Evolutionary conservation across 2,113 vertebrate species (phyloP), one percentile per base, ranked within the genome.

Genomic region (Corythornis madagascariensis): DNA sequence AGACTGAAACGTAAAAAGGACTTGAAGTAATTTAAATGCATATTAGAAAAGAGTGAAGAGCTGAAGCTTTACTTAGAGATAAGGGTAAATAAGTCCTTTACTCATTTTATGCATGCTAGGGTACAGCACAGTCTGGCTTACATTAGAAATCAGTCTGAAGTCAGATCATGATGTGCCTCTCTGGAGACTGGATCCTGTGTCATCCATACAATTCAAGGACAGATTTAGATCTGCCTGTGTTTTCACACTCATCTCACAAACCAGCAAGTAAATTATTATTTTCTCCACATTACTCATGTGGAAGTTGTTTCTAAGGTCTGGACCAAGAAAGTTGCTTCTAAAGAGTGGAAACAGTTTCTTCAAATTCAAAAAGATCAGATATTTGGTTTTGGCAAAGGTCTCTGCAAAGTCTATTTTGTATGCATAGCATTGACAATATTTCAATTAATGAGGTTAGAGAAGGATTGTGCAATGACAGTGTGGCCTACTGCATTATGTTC

Each of bases 21-120:
- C 88, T 93, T 94, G 83, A 95, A 94, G 21, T 71, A 12, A 93
- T 97, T 93, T 95, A 95, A 94, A 92, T 95, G 45, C 72, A 88
- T 96, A 91, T 92, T 94, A 95, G 95, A 89, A 92, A 92, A 94
- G 88, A 60, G 31, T 87, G 80, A 94, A 79, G 57, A 88, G 75
- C 63, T 90, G 55, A 92, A 83, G 18, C 33, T 95, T 94, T 92
- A 25, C 38, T 81, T 90, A 29, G 88, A 96, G 91, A 91, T 91
- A 94, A 96, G 80, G 82, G 38, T 90, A 97, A 96, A 95, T 92
- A 92, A 92, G 78, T 84, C 73, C 77, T 76, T 92, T 73, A 81
- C 38, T 90, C 47, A 76, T 95, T 91, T 94, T 89, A 89, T 89
- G 74, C 78, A 89, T 77, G 50, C 74, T 63, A 45, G 31, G 53